These are phyloP conservation scores for Paralichthys olivaceus DNA, from an alignment of 2,113 vertebrate genomes.

Conservation along the genomic window DNA sequence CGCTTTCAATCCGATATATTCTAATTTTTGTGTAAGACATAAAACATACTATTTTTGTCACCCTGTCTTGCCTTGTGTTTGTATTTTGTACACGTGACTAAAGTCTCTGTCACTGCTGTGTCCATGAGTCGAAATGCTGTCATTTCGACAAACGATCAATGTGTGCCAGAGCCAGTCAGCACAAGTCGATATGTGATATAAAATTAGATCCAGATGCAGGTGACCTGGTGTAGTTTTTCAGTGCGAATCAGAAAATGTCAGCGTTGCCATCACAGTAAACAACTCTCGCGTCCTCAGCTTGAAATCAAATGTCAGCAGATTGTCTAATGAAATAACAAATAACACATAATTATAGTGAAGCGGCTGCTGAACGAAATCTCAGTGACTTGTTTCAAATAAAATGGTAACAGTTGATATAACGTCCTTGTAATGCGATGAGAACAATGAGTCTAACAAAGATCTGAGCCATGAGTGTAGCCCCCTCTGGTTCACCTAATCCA, in stretches of 20 bases:
- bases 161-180: not conserved
- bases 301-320: not conserved
- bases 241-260: not conserved
- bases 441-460: not conserved
- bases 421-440: not conserved
- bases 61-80: too few relatives aligned
- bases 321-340: not conserved
- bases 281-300: too few relatives aligned
- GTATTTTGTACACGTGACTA: too few relatives aligned
- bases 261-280: not conserved
- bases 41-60: too few relatives aligned
- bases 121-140: not conserved
- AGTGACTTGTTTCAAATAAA: not conserved
- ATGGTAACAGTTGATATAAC: not conserved
- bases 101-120: not conserved
- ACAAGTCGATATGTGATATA: not conserved
- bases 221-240: not conserved
- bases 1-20: too few relatives aligned
- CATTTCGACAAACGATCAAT: not conserved
- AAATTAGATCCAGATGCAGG: not conserved
- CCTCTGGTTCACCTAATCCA: slow-evolving; percentile 2
- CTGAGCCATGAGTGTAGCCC: not conserved
- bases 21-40: too few relatives aligned
- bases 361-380: not conserved
- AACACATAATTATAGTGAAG: not conserved